These are phyloP conservation scores for Oryctes rhinoceros DNA, from an alignment of 1,140 invertebrate species.

Conservation along the genomic window DNA sequence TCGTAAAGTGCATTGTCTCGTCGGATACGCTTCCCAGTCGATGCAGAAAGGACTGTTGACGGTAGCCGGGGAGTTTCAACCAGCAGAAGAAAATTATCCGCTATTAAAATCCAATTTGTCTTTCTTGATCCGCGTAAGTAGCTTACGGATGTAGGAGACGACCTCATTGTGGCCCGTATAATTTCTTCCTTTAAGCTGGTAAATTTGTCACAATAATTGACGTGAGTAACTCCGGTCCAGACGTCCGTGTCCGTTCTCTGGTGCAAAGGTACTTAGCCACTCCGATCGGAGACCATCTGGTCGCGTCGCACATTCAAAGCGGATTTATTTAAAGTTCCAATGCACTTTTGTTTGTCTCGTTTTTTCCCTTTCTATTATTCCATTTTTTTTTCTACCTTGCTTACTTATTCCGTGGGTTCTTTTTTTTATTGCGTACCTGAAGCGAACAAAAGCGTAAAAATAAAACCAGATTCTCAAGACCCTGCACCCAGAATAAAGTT, in stretches of 20 bases:
- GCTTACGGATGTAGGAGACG: conserved; percentile 23
- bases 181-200: conserved; percentile 36
- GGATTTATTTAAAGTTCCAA: conserved; percentile 14
- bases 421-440: background rate
- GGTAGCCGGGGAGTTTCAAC: background rate
- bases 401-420: background rate
- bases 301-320: conserved; percentile 8
- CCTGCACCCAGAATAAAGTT: background rate
- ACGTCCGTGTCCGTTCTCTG: background rate
- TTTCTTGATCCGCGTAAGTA: conserved; percentile 36
- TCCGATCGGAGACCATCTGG: conserved; percentile 1
- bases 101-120: conserved; percentile 37
- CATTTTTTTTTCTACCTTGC: background rate
- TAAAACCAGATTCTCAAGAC: background rate
- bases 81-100: conserved; percentile 17
- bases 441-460: conserved; percentile 25
- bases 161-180: conserved; percentile 31
- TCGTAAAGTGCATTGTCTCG: background rate
- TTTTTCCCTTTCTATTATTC: background rate
- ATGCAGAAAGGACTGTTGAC: conserved; percentile 12
- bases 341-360: conserved; percentile 16
- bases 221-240: conserved; percentile 22
- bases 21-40: background rate
- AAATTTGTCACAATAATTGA: conserved; percentile 38
- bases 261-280: conserved; percentile 27